Base-by-base conservation (phyloP, 2,113 vertebrate genomes). In the Cyphotilapia sp. region DNA sequence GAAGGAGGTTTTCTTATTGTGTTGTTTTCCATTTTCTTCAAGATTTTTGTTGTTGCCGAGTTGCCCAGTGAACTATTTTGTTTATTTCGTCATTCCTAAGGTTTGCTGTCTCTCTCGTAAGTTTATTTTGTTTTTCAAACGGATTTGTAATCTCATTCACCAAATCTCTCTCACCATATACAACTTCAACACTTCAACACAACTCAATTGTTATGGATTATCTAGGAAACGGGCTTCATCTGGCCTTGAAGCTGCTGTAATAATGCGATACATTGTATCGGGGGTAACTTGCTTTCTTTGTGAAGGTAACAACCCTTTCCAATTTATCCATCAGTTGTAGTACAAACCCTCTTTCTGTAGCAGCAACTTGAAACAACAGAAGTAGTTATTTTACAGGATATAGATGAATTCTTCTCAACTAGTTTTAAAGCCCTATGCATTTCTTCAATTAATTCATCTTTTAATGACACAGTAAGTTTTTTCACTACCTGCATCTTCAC, bases 301-400 rank as follows among this genome's bases (percentile, higher is more conserved):
- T 49, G 71, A 49, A 10, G 27, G 24, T 47, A 12, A 49, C 71
- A 49, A 49, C 42, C 24, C 24, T 49, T 49, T 76, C 40, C 14
- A 45, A 27, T 29, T 47, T 27, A 12, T 29, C 45, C 63, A 69
- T 69, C 63, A 69, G 63, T 49, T 27, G n/a, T 45, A 31, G 8
- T 17, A 14, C 2, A n/a, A 9, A 8, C 5, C 40, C 11, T 66
- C 14, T 76, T 19, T 82, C n/a, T 81, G 22, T 31, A 22, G 24
- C 19, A 81, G 35, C 71, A 84, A 31, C 47, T 78, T 87, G 87
- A 94, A 94, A 85, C 59, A 16, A 40, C 19, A 69, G 40, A 85
- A 66, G 63, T 87, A 17, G 12, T 71, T 80, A 4, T 38, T 5
- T 87, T 61, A 85, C 91, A 91, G 92, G 88, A 94, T 92, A 86